These are phyloP conservation scores for Nasonovia ribisnigri DNA, from an alignment of 2,888 invertebrate genomes.

Conservation along the genomic window DNA sequence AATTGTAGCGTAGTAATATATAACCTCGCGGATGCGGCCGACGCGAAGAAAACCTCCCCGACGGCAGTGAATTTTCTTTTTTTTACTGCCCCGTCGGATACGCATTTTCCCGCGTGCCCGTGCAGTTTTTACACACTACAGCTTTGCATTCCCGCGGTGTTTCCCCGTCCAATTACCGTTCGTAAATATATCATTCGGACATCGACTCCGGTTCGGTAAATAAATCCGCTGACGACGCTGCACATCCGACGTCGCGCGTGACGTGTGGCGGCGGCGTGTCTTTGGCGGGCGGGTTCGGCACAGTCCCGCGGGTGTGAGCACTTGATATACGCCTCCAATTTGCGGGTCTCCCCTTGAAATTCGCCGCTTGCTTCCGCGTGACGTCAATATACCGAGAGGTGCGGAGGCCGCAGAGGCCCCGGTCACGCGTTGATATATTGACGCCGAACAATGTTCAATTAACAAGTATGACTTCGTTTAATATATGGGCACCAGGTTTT, in stretches of 20 bases:
- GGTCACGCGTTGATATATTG: slow-evolving; percentile 35
- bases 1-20: neutral
- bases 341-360: neutral
- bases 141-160: too few relatives aligned
- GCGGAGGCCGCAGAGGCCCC: neutral
- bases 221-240: slow-evolving; percentile 36
- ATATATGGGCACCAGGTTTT: neutral
- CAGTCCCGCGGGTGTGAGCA: slow-evolving; percentile 45
- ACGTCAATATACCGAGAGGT: neutral
- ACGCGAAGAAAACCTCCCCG: neutral
- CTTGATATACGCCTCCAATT: slow-evolving; percentile 54
- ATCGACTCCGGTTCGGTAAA: slow-evolving; percentile 30
- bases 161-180: slow-evolving; percentile 30
- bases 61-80: neutral
- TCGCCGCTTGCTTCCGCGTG: neutral
- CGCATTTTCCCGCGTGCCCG: neutral
- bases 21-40: neutral
- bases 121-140: neutral
- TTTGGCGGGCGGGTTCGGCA: neutral
- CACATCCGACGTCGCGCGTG: slow-evolving; percentile 30
- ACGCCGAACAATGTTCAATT: slow-evolving; percentile 53
- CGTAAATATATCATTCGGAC: slow-evolving; percentile 59
- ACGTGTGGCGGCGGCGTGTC: neutral
- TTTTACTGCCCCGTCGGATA: neutral
- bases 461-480: slow-evolving; percentile 35